A percentile compares a stretch with the other conserved stretches of the same genome.
phyloP scores from a whole-genome alignment of 2,888 invertebrate species.

The Ormyrus labotus region DNA sequence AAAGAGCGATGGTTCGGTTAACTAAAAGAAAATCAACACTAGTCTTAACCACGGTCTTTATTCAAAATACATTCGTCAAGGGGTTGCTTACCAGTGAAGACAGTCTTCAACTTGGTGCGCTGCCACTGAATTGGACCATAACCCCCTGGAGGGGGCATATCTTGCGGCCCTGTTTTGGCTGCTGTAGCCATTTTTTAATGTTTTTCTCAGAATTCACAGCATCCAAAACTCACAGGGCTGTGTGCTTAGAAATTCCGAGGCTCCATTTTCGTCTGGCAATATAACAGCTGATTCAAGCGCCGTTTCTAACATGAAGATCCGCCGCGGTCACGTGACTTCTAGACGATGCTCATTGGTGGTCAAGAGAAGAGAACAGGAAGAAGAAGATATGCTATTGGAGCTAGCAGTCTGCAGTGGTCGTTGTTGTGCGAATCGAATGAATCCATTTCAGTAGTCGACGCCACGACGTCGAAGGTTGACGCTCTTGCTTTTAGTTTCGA shows the following conservation, averaged over 20 bases:
- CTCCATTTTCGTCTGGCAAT: constrained; percentile 38
- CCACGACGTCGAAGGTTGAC: constrained; percentile 30
- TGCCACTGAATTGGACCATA: constrained; percentile 86
- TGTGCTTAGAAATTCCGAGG: not conserved
- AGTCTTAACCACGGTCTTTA: not conserved
- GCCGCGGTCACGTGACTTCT: constrained; percentile 13
- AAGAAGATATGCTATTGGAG: constrained; percentile 1
- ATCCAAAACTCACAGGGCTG: too few species aligned
- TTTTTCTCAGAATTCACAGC: not conserved
- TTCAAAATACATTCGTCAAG: not conserved
- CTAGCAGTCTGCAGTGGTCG: not conserved
- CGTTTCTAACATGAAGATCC: not conserved
- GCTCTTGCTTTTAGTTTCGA: constrained; percentile 13
- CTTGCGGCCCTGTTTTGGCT: constrained; percentile 81
- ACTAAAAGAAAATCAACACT: constrained; percentile 61
- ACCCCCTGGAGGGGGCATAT: constrained; percentile 95
- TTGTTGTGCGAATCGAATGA: not conserved
- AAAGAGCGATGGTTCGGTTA: constrained; percentile 62
- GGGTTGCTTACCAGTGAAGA: constrained; percentile 63
- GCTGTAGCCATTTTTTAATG: constrained; percentile 68
- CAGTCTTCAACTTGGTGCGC: constrained; percentile 76
- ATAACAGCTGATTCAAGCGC: constrained; percentile 30
- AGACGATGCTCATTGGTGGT: not conserved
- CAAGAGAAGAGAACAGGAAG: too few species aligned
- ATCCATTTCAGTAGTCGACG: constrained; percentile 12